These are phyloP conservation scores for Gulo gulo DNA, from an alignment of 2,113 vertebrate species.

Conservation along the genomic window DNA sequence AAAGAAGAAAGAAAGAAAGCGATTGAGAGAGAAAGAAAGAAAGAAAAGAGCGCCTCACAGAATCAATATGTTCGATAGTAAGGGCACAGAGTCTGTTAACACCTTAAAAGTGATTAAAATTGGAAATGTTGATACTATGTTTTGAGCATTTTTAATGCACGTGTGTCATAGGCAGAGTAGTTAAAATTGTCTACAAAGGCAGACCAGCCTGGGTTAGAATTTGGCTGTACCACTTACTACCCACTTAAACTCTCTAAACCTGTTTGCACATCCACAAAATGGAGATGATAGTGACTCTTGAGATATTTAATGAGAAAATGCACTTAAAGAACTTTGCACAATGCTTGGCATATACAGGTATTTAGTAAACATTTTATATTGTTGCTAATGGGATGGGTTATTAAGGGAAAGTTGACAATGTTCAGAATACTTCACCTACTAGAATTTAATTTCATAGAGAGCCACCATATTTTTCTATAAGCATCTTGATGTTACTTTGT, in stretches of 20 bases:
- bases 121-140: background rate
- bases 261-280: background rate
- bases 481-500: background rate
- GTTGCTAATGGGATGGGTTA: background rate
- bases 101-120: background rate
- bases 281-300: background rate
- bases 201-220: background rate
- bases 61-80: background rate
- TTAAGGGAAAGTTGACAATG: background rate
- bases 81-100: background rate
- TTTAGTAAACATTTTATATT: background rate
- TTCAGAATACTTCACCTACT: background rate
- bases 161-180: background rate
- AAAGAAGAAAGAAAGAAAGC: background rate
- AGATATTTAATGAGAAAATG: constrained; percentile 39
- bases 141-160: constrained; percentile 8
- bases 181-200: background rate
- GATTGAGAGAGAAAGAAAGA: background rate
- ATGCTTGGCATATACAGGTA: background rate
- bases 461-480: background rate
- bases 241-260: background rate
- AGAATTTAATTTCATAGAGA: constrained; percentile 1
- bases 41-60: background rate
- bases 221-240: background rate
- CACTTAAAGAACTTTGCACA: background rate